These are phyloP conservation scores for Emydoidea blandingii DNA, from an alignment of 2,797 vertebrate species.

Conservation along the genomic window DNA sequence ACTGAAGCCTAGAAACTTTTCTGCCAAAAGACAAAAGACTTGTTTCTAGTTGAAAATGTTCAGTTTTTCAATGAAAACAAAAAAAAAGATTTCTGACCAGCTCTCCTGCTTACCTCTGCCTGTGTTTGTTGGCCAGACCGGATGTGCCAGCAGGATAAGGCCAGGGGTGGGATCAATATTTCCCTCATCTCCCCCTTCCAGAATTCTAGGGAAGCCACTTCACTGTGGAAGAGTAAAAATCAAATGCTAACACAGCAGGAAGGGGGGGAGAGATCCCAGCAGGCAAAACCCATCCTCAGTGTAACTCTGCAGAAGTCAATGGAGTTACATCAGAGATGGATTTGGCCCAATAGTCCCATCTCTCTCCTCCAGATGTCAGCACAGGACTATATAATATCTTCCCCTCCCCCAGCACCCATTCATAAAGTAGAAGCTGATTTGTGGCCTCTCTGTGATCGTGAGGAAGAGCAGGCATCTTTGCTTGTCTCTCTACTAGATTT, in stretches of 20 bases:
- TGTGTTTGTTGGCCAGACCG: background rate
- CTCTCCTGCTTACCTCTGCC: background rate
- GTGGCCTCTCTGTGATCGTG: conserved; percentile 20
- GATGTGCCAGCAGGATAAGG: background rate
- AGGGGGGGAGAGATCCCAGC: background rate
- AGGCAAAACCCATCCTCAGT: background rate
- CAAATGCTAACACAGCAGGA: background rate
- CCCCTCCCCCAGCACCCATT: conserved; percentile 56
- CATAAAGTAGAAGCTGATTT: conserved; percentile 76
- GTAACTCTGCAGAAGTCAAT: background rate
- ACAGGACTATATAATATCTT: conserved; percentile 42
- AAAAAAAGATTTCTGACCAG: rapidly evolving
- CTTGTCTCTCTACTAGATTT: conserved; percentile 81
- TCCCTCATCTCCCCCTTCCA: background rate
- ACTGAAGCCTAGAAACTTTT: background rate
- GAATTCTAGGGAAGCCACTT: background rate
- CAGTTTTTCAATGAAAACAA: background rate
- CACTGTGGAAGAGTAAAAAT: background rate
- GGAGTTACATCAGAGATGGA: rapidly evolving
- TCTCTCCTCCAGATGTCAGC: conserved; percentile 80
- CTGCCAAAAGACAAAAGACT: background rate
- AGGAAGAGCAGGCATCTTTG: conserved; percentile 66
- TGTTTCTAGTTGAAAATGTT: background rate
- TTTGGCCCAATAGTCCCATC: background rate
- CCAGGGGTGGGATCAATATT: background rate